Evolutionary conservation across 2,113 vertebrate genomes (phyloP), one percentile per base, ranked within the genome.

Genomic region (Podarcis muralis): DNA sequence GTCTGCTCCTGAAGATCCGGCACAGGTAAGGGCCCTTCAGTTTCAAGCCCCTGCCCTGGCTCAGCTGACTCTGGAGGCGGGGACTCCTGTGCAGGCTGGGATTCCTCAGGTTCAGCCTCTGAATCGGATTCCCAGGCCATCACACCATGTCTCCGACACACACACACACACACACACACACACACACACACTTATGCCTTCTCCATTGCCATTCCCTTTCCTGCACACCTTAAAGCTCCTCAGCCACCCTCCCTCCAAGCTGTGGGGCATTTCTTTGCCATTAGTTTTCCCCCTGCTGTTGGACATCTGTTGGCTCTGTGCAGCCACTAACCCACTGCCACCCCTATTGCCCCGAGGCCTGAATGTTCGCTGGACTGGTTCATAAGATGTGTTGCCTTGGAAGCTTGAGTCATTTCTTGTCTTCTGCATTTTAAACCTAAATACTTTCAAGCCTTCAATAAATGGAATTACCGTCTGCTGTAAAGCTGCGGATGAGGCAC

Each of bases 401-500:
- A 82, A 82, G 48, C 53, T n/a, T 3, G 25, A 87, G 57, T 62
- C 35, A 62, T 74, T 74, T 43, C 48, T 74, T 74, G 9, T 74
- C 86, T 82, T 23, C 48, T 87, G 68, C 35, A 62, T 83, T 74
- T 88, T 72, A 57, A 35, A 87, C 25, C 35, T 59, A 84, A 82
- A 82, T 62, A 62, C 25, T 81, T 83, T 16, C 59, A 62, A 62
- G 27, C 20, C 27, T 75, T 81, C 83, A 85, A 84, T 80, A 89
- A 85, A 81, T 74, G 32, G 77, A 84, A 89, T 72, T 74, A 74
- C 37, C 27, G 23, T 65, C 53, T 89, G 37, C 53, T 74, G 35
- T 85, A 80, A 89, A 89, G 53, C 66, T 65, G 53, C 30, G 43
- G 40, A 89, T 43, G 37, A 85, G 83, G 74, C 66, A 48, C 68